phyloP scores from a whole-genome alignment of 1,140 invertebrate genomes.

The Agrypnia vestita region DNA sequence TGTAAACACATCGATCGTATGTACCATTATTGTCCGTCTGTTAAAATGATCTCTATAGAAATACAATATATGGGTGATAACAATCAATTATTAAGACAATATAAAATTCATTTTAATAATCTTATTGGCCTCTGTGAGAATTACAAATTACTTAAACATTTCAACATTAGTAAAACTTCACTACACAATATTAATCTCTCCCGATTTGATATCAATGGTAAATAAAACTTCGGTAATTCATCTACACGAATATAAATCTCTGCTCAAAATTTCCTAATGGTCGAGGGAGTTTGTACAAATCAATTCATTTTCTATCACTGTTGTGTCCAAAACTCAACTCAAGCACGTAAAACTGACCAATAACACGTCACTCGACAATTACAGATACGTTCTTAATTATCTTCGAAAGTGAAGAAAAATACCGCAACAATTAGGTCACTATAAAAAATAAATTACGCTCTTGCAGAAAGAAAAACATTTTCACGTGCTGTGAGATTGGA shows the following conservation, averaged over 20 bases:
- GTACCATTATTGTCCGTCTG: conserved; percentile 27
- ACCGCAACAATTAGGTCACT: no score
- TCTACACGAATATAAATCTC: not conserved
- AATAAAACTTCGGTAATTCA: conserved; percentile 1
- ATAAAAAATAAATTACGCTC: no score
- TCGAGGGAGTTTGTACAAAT: conserved; percentile 17
- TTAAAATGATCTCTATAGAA: not conserved
- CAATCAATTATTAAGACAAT: not conserved
- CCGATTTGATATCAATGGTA: conserved; percentile 15
- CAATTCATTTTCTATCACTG: not conserved
- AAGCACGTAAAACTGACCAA: no score
- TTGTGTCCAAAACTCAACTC: no score
- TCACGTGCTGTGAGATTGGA: no score
- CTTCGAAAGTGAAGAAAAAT: no score
- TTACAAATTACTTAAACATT: conserved; percentile 16
- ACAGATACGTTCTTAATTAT: no score
- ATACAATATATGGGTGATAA: not conserved
- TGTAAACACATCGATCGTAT: not conserved
- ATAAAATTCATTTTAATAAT: not conserved
- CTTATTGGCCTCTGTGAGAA: conserved; percentile 29
- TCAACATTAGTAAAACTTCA: not conserved
- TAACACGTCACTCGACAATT: no score
- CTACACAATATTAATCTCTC: conserved; percentile 6
- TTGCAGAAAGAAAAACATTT: no score
- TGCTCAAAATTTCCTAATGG: conserved; percentile 17